Conservation (phyloP, 2,113 vertebrate species). For the Oreochromis aureus region DNA sequence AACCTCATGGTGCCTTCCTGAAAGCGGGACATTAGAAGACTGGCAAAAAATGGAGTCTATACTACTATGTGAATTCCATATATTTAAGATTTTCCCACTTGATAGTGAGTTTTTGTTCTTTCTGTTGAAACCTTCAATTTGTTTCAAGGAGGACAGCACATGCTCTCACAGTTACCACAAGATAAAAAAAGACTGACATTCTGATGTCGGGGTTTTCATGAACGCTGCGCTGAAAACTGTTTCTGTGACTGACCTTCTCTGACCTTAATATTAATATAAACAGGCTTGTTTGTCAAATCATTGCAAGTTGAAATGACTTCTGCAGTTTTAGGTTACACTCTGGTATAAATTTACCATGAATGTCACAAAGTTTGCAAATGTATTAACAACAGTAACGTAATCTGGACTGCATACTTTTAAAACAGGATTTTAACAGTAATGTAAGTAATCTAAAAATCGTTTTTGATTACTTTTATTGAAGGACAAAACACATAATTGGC, state of each 20-base stretch:
- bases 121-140: neutral
- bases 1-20: neutral
- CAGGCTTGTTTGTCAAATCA: neutral
- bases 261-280: neutral
- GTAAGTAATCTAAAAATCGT: neutral
- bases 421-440: neutral
- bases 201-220: neutral
- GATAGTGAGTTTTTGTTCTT: neutral
- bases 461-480: neutral
- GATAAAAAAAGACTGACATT: neutral
- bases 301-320: neutral
- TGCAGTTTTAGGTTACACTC: neutral
- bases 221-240: neutral
- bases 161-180: neutral
- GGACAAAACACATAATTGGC: neutral
- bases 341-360: neutral
- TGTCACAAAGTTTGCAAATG: neutral
- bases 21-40: neutral
- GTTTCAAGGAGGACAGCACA: neutral
- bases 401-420: neutral
- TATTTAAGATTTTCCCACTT: neutral
- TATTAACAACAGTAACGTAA: neutral
- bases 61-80: neutral
- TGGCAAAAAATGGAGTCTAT: neutral
- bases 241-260: neutral